These are phyloP conservation scores for Brachyopa scutellaris DNA, from an alignment of 2,888 invertebrate species.

Conservation along the genomic window DNA sequence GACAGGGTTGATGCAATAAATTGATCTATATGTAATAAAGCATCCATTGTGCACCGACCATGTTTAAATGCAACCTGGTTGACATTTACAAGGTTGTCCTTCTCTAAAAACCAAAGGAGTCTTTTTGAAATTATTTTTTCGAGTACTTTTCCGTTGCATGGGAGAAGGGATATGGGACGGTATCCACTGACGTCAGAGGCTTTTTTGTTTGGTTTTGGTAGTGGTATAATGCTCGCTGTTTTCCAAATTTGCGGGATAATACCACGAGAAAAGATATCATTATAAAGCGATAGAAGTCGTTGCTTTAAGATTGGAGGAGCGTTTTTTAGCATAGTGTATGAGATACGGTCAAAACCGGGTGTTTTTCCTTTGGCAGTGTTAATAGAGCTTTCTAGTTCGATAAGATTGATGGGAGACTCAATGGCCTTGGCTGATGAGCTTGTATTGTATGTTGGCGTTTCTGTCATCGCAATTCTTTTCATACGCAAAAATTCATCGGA, in stretches of 20 bases:
- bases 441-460: no score
- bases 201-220: not conserved
- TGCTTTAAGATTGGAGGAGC: not conserved
- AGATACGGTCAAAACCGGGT: not conserved
- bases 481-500: no score
- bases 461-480: no score
- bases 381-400: no score
- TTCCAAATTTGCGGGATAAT: not conserved
- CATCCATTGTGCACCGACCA: no score
- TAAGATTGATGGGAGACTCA: no score
- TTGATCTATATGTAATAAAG: no score
- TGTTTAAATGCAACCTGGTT: not conserved
- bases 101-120: not conserved
- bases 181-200: no score
- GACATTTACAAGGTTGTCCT: not conserved
- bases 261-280: not conserved
- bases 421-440: no score
- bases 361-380: not conserved
- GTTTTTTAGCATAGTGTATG: conserved; percentile 1
- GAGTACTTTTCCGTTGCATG: no score
- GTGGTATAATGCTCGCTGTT: not conserved
- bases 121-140: no score
- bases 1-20: no score
- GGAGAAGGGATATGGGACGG: not conserved
- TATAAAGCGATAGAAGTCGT: not conserved